Percentiles rank a stretch among this genome's conserved stretches.
Conservation (phyloP, 2,797 vertebrate genomes). For the Limnodromus scolopaceus region DNA sequence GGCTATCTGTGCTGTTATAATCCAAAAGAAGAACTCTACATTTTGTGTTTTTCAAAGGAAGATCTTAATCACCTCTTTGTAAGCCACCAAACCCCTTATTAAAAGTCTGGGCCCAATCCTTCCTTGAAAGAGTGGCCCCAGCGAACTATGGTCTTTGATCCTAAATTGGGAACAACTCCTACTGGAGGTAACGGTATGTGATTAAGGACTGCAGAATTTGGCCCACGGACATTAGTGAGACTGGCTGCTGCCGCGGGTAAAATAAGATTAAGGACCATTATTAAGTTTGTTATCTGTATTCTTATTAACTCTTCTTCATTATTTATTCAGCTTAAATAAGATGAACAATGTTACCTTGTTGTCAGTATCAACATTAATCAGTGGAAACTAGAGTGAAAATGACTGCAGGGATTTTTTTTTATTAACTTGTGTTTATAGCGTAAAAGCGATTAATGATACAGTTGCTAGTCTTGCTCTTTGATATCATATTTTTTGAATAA, state of each 20-base stretch:
- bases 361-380: neutral
- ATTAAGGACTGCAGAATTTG: slow-evolving; percentile 33
- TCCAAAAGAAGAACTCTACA: slow-evolving; percentile 52
- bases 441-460: neutral
- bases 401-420: neutral
- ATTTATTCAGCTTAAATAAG: neutral
- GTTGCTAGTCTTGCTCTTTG: neutral
- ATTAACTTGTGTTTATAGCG: neutral
- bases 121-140: slow-evolving; percentile 31
- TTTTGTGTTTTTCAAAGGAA: slow-evolving; percentile 62
- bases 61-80: slow-evolving; percentile 66
- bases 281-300: neutral
- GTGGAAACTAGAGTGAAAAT: neutral
- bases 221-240: neutral
- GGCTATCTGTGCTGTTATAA: slow-evolving; percentile 64
- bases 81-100: slow-evolving; percentile 58
- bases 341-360: neutral
- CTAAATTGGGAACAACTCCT: slow-evolving; percentile 54
- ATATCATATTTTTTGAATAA: neutral
- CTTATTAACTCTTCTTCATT: neutral
- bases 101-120: slow-evolving; percentile 57
- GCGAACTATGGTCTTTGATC: slow-evolving; percentile 37
- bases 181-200: slow-evolving; percentile 2
- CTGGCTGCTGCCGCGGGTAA: neutral
- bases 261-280: neutral